Conservation (phyloP, 2,113 vertebrate genomes). For the Ophthalmotilapia sp. region DNA sequence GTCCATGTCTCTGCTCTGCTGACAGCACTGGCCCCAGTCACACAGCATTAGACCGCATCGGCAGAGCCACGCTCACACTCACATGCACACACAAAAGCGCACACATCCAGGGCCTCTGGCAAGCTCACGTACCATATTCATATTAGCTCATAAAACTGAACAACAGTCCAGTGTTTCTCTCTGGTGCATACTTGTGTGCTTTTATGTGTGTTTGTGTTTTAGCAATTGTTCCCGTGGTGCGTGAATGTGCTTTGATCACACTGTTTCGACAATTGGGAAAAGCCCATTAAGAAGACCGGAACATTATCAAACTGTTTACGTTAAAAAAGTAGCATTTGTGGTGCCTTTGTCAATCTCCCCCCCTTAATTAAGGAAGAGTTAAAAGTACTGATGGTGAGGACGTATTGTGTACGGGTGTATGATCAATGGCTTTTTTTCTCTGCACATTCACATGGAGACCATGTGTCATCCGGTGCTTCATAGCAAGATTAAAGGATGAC, state of each 20-base stretch:
- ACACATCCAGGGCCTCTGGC: conserved; percentile 44
- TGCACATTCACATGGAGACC: background rate
- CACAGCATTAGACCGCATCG: conserved; percentile 66
- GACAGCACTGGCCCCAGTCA: conserved; percentile 71
- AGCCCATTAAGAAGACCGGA: background rate
- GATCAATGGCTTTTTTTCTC: background rate
- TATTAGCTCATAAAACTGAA: conserved; percentile 52
- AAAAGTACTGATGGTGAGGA: background rate
- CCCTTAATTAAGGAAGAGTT: background rate
- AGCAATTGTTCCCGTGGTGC: background rate
- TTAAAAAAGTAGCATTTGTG: background rate
- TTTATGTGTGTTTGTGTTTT: background rate
- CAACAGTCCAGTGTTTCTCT: conserved; percentile 36
- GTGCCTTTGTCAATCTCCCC: background rate
- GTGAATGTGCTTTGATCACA: background rate
- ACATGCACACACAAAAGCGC: background rate
- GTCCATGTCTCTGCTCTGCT: conserved; percentile 70
- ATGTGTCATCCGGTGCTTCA: conserved; percentile 9
- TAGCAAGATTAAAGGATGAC: conserved; percentile 20
- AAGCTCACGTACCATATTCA: conserved; percentile 58
- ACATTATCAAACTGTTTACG: background rate
- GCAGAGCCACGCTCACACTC: conserved; percentile 41
- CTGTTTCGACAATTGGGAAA: conserved; percentile 11
- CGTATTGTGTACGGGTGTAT: background rate
- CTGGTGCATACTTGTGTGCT: background rate